Evolutionary conservation across 2,113 vertebrate species (phyloP), one percentile per base, ranked within the genome.

Genomic region (cattle (Bos taurus)): DNA sequence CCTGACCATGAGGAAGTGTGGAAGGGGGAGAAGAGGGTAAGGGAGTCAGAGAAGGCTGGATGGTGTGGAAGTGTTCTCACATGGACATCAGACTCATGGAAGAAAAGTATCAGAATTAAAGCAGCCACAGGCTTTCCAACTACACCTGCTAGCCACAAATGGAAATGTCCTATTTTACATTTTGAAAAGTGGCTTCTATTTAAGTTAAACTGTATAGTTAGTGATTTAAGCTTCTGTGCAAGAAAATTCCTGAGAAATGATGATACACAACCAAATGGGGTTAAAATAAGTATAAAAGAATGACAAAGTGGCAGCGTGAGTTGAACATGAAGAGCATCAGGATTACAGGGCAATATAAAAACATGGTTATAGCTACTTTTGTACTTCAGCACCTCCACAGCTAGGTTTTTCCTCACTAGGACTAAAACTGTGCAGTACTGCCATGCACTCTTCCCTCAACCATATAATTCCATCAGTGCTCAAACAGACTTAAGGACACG

Each of bases 161-260:
- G 74, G 81, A 87, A 88, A 95, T n/a, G 84, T 57, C 46, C 21
- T 95, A 46, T 43, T 98, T 97, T 97, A 98, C 77, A 96, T 97
- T 97, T 97, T 96, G 92, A 98, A 94, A 64, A 67, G 50, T 95
- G 87, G 91, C 33, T 96, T 97, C 60, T 1, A 1, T 96, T 94
- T 62, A 95, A 97, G 90, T 74, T 30, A 95, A 71, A 50, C 93
- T 40, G 71, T 94, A 91, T 60, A 92, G 36, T 83, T 86, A 94
- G 96, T 90, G 59, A 83, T 36, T 96, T 78, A 40, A 40, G 97
- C 89, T 96, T 95, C 25, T 36, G 12, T 71, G 60, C n/a, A 98
- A 92, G 95, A 94, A 87, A 98, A 95, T 92, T 96, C 81, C n/a
- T 90, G 57, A 46, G 77, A 90, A 64, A 0, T 0, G 80, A 94